These are phyloP conservation scores for Cecropterus lyciades DNA, from an alignment of 1,140 invertebrate genomes.

Conservation along the genomic window DNA sequence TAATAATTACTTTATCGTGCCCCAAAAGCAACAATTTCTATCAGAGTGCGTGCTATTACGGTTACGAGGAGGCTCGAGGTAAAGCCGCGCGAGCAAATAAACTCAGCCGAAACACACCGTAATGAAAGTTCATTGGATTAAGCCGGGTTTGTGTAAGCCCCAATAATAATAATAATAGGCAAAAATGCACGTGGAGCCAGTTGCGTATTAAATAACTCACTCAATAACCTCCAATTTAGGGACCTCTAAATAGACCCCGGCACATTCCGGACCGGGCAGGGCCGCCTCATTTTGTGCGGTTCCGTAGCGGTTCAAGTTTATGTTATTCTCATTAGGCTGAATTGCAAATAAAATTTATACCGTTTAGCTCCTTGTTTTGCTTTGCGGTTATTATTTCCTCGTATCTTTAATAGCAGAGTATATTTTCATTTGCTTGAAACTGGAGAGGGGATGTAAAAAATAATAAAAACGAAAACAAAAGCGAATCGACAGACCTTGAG, in stretches of 20 bases:
- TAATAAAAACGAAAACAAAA: slow-evolving; percentile 31
- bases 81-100: slow-evolving; percentile 75
- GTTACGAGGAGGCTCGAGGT: slow-evolving; percentile 64
- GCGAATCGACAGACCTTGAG: slow-evolving; percentile 31
- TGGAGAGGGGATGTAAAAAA: slow-evolving; percentile 20
- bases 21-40: slow-evolving; percentile 63
- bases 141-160: slow-evolving; percentile 64
- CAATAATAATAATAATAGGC: slow-evolving; percentile 82
- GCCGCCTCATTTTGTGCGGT: slow-evolving; percentile 45
- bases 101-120: slow-evolving; percentile 68
- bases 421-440: slow-evolving; percentile 25
- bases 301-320: slow-evolving; percentile 59
- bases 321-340: slow-evolving; percentile 70
- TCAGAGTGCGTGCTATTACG: slow-evolving; percentile 69
- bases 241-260: slow-evolving; percentile 56
- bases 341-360: slow-evolving; percentile 32
- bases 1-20: slow-evolving; percentile 76
- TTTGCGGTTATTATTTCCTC: slow-evolving; percentile 25
- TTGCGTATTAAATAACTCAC: slow-evolving; percentile 76
- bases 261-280: slow-evolving; percentile 49
- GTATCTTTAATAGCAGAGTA: neutral
- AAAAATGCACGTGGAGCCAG: slow-evolving; percentile 78
- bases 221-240: slow-evolving; percentile 79
- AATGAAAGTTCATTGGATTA: slow-evolving; percentile 83
- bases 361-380: slow-evolving; percentile 31